phyloP scores from a whole-genome alignment of 2,797 vertebrate genomes.

The Phataginus tetradactyla region DNA sequence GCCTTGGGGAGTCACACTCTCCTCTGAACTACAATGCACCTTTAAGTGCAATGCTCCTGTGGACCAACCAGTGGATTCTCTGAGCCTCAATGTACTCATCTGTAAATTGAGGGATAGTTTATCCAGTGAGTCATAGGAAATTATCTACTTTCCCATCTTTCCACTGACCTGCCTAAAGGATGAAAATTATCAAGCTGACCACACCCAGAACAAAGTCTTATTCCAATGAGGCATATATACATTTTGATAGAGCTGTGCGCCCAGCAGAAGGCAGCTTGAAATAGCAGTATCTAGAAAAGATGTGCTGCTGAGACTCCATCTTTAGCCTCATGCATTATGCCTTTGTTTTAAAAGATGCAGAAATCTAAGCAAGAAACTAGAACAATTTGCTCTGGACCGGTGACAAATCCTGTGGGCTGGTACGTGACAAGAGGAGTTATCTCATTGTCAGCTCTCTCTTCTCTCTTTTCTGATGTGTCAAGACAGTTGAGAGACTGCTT shows the following conservation, averaged over 20 bases:
- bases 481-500: not conserved
- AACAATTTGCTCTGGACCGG: slow-evolving; percentile 65
- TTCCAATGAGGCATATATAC: not conserved
- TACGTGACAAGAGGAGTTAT: slow-evolving; percentile 8
- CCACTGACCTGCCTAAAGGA: slow-evolving; percentile 15
- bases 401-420: slow-evolving; percentile 67
- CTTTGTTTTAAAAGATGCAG: slow-evolving; percentile 76
- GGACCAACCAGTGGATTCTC: not conserved
- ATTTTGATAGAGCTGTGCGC: not conserved
- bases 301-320: slow-evolving; percentile 60
- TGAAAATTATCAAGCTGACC: slow-evolving; percentile 26
- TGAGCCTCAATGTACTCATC: not conserved
- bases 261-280: slow-evolving; percentile 71
- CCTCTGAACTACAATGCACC: not conserved
- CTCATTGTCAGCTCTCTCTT: slow-evolving; percentile 50
- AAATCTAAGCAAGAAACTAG: slow-evolving; percentile 70
- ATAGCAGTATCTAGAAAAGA: slow-evolving; percentile 72
- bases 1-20: not conserved
- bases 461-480: slow-evolving; percentile 40
- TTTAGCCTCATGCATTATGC: slow-evolving; percentile 76
- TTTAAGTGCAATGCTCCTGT: not conserved
- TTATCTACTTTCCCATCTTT: not conserved
- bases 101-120: not conserved
- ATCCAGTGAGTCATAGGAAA: not conserved
- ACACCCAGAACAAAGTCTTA: slow-evolving; percentile 37